Base-by-base conservation (phyloP, 1,140 invertebrate species). In the Brachionus plicatilis region DNA sequence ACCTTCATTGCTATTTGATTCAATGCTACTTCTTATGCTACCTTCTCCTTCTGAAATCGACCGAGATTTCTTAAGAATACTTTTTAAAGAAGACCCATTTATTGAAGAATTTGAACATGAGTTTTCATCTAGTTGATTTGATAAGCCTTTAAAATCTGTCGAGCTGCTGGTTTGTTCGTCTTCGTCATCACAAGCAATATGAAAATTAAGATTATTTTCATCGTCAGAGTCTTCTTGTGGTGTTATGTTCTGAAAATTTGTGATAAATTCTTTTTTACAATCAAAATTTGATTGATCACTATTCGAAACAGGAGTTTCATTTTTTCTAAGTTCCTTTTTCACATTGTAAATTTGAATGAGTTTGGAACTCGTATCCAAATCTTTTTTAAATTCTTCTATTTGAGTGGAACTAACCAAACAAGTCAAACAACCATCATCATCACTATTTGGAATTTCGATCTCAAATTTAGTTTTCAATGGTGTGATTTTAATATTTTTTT, bases 31-130 rank as follows among this genome's bases (percentile, higher is more conserved):
- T 14, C 47, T 50, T 17, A 82, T 29, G 24, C 37, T 68, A 37
- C 79, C n/a, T 27, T 82, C 79, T 24, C 79, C 43, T 47, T 82
- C 79, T 5, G 79, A 82, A 47, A 65, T 45, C 7, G 79, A 82
- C 20, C 79, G 37, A 12, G 50, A n/a, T 47, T 82, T 82, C 33
- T 82, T 82, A 11, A 82, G 29, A 27, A 82, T 82, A 47, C 79
- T 56, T 50, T 82, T 82, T 14, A 82, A 41, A 33, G 45, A n/a
- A 75, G 5, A 6, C 2, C 45, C 27, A 27, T 50, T 50, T 7
- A 50, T 50, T 4, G 79, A 82, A 27, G 79, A 72, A 72, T 43
- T 72, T 43, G 17, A 72, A 20, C 68, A 20, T n/a, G 24, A 17
- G 12, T 20, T 33, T 65, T 82, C 43, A n/a, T 33, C 20, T 11